Conservation (phyloP, 2,888 invertebrate genomes). For the Plagodis dolabraria region DNA sequence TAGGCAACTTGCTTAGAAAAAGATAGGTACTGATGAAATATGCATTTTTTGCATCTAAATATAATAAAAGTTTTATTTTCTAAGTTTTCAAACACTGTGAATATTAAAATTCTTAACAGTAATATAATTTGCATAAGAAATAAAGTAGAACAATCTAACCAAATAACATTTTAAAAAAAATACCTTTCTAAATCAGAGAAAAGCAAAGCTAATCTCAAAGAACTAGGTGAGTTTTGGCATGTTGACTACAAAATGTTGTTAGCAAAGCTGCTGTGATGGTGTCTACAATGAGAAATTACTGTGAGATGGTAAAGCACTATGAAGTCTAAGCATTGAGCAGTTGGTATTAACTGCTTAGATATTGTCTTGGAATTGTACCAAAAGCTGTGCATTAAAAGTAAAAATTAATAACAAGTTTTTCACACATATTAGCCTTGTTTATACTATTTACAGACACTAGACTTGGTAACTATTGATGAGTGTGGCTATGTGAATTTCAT, state of each 20-base stretch:
- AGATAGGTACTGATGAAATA: no score
- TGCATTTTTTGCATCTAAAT: no score
- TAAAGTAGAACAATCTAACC: not conserved
- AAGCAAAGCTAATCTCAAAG: conserved; percentile 11
- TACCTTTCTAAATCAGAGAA: conserved; percentile 4
- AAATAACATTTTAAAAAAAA: conserved; percentile 8
- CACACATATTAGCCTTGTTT: conserved; percentile 15
- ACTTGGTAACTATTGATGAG: conserved; percentile 3
- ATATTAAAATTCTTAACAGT: no score
- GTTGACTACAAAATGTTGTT: conserved; percentile 28
- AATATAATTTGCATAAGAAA: conserved; percentile 2
- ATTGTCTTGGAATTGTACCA: conserved; percentile 35
- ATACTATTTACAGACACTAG: conserved; percentile 10
- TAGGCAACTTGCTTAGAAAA: no score
- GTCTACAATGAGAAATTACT: conserved; percentile 35
- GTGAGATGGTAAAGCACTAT: conserved; percentile 43
- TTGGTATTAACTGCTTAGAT: conserved; percentile 40
- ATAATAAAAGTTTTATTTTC: no score
- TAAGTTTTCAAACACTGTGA: no score
- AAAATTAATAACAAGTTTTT: conserved; percentile 16
- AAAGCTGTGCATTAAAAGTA: conserved; percentile 47
- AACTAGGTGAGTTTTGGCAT: conserved; percentile 13
- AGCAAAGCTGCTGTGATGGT: conserved; percentile 42
- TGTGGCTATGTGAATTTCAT: not conserved
- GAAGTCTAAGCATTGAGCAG: conserved; percentile 41